phyloP scores from a whole-genome alignment of 2,888 invertebrate genomes.

The Steinernema hermaphroditum region DNA sequence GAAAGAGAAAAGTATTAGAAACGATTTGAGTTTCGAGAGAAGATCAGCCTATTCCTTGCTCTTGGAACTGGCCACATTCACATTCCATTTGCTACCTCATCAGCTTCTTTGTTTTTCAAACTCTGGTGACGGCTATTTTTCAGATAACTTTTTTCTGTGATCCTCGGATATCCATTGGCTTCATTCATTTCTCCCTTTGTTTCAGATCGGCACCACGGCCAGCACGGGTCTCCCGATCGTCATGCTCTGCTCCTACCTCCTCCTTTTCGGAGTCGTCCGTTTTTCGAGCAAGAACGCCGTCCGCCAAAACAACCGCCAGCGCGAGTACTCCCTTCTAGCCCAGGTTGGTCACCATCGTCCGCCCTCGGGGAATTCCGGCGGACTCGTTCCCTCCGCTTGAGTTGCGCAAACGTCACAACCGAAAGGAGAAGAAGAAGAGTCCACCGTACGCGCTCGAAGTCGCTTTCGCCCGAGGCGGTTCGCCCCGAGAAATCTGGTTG shows the following conservation, averaged over 20 bases:
- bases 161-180: too few species aligned
- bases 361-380: neutral
- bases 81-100: too few species aligned
- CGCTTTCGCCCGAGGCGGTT: neutral
- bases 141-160: neutral
- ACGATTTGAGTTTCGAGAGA: too few species aligned
- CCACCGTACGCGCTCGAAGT: neutral
- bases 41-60: too few species aligned
- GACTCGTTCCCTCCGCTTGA: constrained; percentile 4
- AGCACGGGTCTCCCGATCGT: constrained; percentile 4
- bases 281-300: constrained; percentile 23
- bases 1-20: too few species aligned
- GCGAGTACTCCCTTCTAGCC: constrained; percentile 18
- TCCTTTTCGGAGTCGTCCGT: constrained; percentile 15
- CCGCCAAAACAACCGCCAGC: constrained; percentile 31
- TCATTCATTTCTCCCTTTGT: too few species aligned
- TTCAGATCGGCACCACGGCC: constrained; percentile 15
- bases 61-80: too few species aligned
- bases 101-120: too few species aligned
- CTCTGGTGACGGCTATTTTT: too few species aligned
- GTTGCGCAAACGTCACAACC: constrained; percentile 21
- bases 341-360: neutral
- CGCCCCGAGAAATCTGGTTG: constrained; percentile 18
- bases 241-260: constrained; percentile 13
- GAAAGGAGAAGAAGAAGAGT: constrained; percentile 2